These are phyloP conservation scores for Zaprionus obscuricornis DNA, from an alignment of 2,888 invertebrate species.

Conservation along the genomic window DNA sequence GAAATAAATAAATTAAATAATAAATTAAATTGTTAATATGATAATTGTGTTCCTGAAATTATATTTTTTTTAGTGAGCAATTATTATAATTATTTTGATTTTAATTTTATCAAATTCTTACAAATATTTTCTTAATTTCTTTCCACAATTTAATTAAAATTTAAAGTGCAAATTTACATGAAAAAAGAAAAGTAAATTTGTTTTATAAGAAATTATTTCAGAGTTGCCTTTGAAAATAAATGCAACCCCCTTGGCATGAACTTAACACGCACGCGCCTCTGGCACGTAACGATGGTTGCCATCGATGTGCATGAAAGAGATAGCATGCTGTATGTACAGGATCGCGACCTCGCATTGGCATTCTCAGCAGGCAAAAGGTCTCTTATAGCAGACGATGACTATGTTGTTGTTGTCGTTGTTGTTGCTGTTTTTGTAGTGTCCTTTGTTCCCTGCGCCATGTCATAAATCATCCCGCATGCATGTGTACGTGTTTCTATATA, in stretches of 20 bases:
- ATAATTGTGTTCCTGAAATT: too few species aligned
- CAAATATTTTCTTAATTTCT: too few species aligned
- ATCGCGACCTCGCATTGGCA: slow-evolving; percentile 61
- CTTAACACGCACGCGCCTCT: slow-evolving; percentile 59
- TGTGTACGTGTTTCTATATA: too few species aligned
- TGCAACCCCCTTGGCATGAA: slow-evolving; percentile 37
- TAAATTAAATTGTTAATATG: too few species aligned
- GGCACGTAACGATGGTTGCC: slow-evolving; percentile 9
- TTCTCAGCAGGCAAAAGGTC: slow-evolving; percentile 58
- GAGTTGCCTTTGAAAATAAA: neutral
- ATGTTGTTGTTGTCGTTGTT: slow-evolving; percentile 18
- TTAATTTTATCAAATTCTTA: too few species aligned
- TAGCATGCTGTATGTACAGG: slow-evolving; percentile 46
- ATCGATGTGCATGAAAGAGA: slow-evolving; percentile 36
- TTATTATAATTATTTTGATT: too few species aligned
- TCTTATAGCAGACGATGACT: slow-evolving; percentile 46
- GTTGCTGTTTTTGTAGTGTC: slow-evolving; percentile 30
- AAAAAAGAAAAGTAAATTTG: too few species aligned
- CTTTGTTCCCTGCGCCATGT: slow-evolving; percentile 60
- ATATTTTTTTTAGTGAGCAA: too few species aligned
- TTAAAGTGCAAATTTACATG: too few species aligned
- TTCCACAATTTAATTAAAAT: too few species aligned
- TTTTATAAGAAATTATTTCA: too few species aligned
- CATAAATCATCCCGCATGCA: slow-evolving; percentile 67
- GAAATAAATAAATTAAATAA: too few species aligned